Base-by-base conservation (phyloP, 2,888 invertebrate species). In the Gastracanthus pulcherrimus region DNA sequence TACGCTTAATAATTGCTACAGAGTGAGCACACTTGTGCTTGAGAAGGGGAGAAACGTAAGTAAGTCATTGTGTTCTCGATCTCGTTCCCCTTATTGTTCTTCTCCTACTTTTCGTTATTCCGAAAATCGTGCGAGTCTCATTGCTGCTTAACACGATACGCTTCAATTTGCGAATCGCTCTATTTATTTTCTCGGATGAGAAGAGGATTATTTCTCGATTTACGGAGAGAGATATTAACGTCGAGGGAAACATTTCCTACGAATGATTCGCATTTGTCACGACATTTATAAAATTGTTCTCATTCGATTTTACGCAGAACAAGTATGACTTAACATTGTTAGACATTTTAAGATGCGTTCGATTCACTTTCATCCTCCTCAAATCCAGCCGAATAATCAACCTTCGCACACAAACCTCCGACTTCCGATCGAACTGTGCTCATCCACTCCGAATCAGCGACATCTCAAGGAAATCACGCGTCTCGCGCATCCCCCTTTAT, bases 1-100 rank as follows among this genome's bases (percentile, higher is more conserved):
- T 45, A 76, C 58, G 41, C 70, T 70, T 64, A 70, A 76, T 64
- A 70, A 75, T 76, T 80, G 41, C 36, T 13, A 41, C 29, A 2
- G 3, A 16, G n/a, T n/a, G 5, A n/a, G n/a, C 13, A n/a, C n/a
- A 19, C 51, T 48, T 48, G 7, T 23, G 19, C 5, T 13, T 23
- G 23, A 19, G 29, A 34, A 16, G 38, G 34, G 3, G 19, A 29
- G n/a, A n/a, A n/a, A n/a, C n/a, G n/a, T n/a, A n/a, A n/a, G n/a
- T n/a, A n/a, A n/a, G n/a, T n/a, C n/a, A n/a, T n/a, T n/a, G n/a
- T n/a, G n/a, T n/a, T 45, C n/a, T 74, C 45, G 45, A 74, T 41
- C 60, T 51, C 64, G 3, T 66, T 66, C 48, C 67, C 45, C 29
- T 29, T 31, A 9, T 16, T 41, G 5, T 0, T 48, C 16, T 60